Evolutionary conservation across 2,113 vertebrate genomes (phyloP).

Genomic region (Grantiella picta): DNA sequence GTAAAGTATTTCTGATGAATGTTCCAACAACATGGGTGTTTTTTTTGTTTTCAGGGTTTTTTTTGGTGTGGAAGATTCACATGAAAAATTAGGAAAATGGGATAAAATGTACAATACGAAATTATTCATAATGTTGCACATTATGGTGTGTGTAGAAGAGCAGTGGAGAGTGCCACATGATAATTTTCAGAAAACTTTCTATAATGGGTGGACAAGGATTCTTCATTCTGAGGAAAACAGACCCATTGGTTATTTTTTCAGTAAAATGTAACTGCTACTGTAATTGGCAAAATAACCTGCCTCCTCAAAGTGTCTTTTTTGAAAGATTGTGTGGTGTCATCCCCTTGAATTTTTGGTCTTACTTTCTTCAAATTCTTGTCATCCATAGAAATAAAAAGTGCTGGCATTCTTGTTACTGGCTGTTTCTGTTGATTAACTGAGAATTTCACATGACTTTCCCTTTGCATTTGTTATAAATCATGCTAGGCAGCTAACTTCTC

Average conservation of each 20-base stretch:
- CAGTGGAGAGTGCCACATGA: not conserved
- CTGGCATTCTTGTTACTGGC: conserved; percentile 4
- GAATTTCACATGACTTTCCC: conserved; percentile 37
- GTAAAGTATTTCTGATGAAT: not conserved
- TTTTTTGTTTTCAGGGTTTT: fast-evolving
- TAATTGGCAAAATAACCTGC: not conserved
- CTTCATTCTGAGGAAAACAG: not conserved
- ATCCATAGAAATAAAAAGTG: not conserved
- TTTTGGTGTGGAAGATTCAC: not conserved
- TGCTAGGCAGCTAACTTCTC: conserved; percentile 63
- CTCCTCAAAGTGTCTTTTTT: not conserved
- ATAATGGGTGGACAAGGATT: not conserved
- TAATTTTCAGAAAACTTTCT: not conserved
- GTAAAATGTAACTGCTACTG: not conserved
- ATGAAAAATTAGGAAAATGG: not conserved
- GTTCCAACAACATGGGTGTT: not conserved
- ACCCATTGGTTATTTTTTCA: not conserved
- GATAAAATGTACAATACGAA: fast-evolving
- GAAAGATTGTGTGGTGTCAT: not conserved
- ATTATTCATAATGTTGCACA: not conserved
- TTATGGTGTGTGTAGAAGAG: not conserved
- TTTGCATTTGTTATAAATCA: conserved; percentile 63
- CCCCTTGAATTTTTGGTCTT: not conserved
- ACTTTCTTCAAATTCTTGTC: not conserved
- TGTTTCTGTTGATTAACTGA: conserved; percentile 46